These are phyloP conservation scores for Pollachius pollachius DNA, from an alignment of 2,113 vertebrate genomes.

Conservation along the genomic window DNA sequence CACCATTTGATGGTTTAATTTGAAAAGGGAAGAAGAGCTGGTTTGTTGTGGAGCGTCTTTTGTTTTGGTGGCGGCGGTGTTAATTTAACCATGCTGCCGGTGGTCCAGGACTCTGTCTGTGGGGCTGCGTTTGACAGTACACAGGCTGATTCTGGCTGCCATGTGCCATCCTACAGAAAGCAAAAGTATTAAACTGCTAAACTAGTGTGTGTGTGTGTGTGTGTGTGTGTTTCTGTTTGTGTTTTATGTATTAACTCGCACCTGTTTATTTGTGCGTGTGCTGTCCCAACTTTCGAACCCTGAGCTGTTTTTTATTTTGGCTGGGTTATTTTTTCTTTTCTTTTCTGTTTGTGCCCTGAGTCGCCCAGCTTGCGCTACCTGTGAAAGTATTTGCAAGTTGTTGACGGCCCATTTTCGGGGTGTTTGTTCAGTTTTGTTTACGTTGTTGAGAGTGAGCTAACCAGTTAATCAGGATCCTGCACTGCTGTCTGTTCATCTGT, in stretches of 20 bases:
- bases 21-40: conserved; percentile 48
- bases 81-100: no score
- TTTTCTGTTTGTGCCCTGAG: conserved; percentile 19
- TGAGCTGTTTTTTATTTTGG: conserved; percentile 5
- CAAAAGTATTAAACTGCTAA: not conserved
- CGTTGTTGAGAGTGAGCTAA: conserved; percentile 51
- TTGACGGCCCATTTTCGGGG: not conserved
- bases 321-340: not conserved
- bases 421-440: conserved; percentile 57
- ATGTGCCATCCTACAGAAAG: conserved; percentile 11
- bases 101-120: no score
- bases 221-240: conserved; percentile 16
- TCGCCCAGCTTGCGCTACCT: conserved; percentile 7
- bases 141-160: conserved; percentile 18
- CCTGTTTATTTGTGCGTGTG: conserved; percentile 18
- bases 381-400: not conserved
- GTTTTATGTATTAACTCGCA: not conserved
- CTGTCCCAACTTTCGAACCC: no score
- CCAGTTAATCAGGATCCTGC: conserved; percentile 53
- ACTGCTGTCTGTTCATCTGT: not conserved
- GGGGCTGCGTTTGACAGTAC: conserved; percentile 13
- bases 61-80: no score
- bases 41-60: conserved; percentile 7
- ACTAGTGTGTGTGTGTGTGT: conserved; percentile 3
- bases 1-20: conserved; percentile 68